Conservation (phyloP, 2,113 vertebrate species). For the Elgaria multicarinata region DNA sequence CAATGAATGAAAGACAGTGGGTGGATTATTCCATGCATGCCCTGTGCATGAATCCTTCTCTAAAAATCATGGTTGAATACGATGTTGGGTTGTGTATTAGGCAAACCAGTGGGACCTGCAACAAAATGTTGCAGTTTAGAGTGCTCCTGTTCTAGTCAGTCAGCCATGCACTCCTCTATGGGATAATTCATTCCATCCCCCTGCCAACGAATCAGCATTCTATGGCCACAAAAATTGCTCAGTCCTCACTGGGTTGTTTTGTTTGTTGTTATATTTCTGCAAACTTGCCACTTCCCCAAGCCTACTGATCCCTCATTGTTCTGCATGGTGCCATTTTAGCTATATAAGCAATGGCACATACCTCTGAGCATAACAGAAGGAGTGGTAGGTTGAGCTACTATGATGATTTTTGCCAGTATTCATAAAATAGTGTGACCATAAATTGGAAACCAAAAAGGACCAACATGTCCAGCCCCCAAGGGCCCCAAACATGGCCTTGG, state of each 20-base stretch:
- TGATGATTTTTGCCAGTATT: too few species aligned
- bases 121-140: neutral
- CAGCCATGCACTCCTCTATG: neutral
- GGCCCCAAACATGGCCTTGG: too few species aligned
- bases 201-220: neutral
- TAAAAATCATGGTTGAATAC: neutral
- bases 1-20: neutral
- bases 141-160: neutral
- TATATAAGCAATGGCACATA: neutral
- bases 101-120: neutral
- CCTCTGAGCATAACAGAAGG: too few species aligned
- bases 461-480: too few species aligned
- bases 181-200: neutral
- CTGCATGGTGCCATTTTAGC: neutral
- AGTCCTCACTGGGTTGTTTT: neutral
- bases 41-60: neutral
- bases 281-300: neutral
- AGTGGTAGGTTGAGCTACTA: too few species aligned
- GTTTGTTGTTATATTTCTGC: neutral
- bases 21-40: neutral
- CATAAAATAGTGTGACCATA: too few species aligned
- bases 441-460: too few species aligned
- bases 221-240: neutral
- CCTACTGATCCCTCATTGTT: neutral
- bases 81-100: neutral